Base-by-base conservation (phyloP, 2,113 vertebrate species). In the Apodemus speciosus region DNA sequence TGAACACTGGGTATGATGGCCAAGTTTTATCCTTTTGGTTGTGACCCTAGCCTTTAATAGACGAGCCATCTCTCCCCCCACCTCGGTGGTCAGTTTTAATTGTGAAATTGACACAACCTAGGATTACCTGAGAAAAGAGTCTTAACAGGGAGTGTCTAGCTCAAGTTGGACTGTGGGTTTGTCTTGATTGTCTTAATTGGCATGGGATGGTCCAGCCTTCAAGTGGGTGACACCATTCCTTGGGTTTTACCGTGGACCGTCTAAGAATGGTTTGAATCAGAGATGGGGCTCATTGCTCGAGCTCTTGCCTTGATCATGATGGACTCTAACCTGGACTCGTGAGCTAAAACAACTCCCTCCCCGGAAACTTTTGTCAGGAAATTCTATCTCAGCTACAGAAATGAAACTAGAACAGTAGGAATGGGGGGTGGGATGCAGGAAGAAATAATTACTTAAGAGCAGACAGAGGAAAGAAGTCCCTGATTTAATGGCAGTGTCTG, bases 401-500 rank as follows among this genome's bases (percentile, higher is more conserved):
- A 46, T 35, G 60, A 85, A 66, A 66, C 58, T 35, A 49, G 40
- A 46, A 32, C 43, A 49, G 30, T 49, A 35, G 16, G 75, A 95
- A 95, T 49, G 32, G 64, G 38, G 5, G 27, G 64, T 35, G 5
- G 18, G 20, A 84, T 23, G n/a, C 53, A 10, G 43, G 4, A 79
- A 84, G 76, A 94, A 95, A 91, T 89, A 75, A 68, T 30, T 60
- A n/a, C 6, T 38, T 16, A 38, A 90, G 25, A 89, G 86, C 40
- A 94, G 49, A 88, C 40, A 94, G 49, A 88, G 35, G 38, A 85
- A 89, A 85, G 32, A 53, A 53, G 71, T 71, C 25, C 27, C 58
- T 62, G 66, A 73, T 20, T 73, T 77, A 25, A 86, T 46, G 58
- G 53, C 6, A 53, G 20, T 86, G 15, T 79, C 43, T 71, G 23